phyloP scores from a whole-genome alignment of 2,888 invertebrate species.

The Nymphalis polychloros region DNA sequence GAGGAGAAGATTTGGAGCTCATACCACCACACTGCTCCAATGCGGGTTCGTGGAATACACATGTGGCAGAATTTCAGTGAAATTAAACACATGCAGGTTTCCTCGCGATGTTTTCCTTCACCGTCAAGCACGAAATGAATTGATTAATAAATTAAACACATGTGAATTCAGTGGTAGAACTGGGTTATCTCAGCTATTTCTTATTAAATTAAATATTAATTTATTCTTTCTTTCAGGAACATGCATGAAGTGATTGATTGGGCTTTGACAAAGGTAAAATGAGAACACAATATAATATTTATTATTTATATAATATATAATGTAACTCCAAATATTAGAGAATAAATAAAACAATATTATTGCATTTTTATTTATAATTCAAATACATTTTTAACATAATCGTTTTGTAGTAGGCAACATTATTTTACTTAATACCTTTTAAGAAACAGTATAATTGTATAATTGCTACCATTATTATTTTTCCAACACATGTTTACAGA shows the following conservation, averaged over 20 bases:
- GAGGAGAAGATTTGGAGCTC: too few species aligned
- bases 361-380: slow-evolving; percentile 15
- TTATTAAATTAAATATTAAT: not conserved
- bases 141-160: too few species aligned
- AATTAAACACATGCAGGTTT: too few species aligned
- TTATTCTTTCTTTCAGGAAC: slow-evolving; percentile 52
- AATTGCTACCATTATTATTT: not conserved
- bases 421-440: not conserved
- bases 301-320: not conserved
- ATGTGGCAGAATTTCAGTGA: too few species aligned
- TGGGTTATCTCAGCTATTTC: too few species aligned
- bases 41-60: too few species aligned
- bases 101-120: too few species aligned
- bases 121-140: too few species aligned
- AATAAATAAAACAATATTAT: slow-evolving; percentile 21
- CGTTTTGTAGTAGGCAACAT: slow-evolving; percentile 2
- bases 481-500: not conserved
- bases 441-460: not conserved
- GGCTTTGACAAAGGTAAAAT: not conserved
- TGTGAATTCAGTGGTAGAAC: too few species aligned
- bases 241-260: slow-evolving; percentile 49
- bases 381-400: not conserved
- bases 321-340: not conserved
- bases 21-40: too few species aligned
- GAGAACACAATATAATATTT: not conserved